Conservation (phyloP, 92 coral and sea anemone species). For the Zoanthus sociatus region DNA sequence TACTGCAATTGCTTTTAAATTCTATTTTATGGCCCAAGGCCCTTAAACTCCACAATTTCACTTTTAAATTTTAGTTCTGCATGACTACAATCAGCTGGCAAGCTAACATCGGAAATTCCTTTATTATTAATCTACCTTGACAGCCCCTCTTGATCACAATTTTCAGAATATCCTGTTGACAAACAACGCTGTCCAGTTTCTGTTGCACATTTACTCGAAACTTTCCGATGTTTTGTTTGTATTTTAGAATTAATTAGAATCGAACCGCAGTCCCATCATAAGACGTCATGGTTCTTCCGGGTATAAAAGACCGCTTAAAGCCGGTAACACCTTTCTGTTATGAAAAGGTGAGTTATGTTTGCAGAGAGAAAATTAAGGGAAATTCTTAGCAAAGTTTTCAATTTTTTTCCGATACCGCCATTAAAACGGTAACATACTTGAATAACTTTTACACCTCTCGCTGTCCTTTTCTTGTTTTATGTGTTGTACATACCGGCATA, state of each 20-base stretch:
- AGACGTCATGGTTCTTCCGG: slow-evolving; percentile 48
- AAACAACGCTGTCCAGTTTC: slow-evolving; percentile 9
- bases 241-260: slow-evolving; percentile 38
- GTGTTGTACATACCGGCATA: slow-evolving; percentile 1
- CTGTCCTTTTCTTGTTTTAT: slow-evolving; percentile 7
- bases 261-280: slow-evolving; percentile 18
- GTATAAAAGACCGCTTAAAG: slow-evolving; percentile 18
- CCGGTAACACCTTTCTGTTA: slow-evolving; percentile 34
- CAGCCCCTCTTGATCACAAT: slow-evolving; percentile 10
- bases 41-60: no score
- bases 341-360: slow-evolving; percentile 44
- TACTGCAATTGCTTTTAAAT: no score
- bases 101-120: slow-evolving; percentile 39
- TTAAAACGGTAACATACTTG: slow-evolving; percentile 25
- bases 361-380: slow-evolving; percentile 45
- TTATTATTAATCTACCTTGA: slow-evolving; percentile 1
- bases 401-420: slow-evolving; percentile 45
- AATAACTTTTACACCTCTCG: slow-evolving; percentile 19
- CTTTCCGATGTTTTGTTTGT: slow-evolving; percentile 50
- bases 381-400: slow-evolving; percentile 40
- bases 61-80: neutral
- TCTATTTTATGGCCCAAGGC: no score
- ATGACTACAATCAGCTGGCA: neutral
- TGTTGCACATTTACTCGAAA: slow-evolving; percentile 16
- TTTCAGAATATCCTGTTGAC: slow-evolving; percentile 46